A percentile compares a stretch with the other conserved stretches of the same genome.
Evolutionary conservation across 2,797 vertebrate genomes (phyloP).

Genomic region (Adrianichthys oophorus): DNA sequence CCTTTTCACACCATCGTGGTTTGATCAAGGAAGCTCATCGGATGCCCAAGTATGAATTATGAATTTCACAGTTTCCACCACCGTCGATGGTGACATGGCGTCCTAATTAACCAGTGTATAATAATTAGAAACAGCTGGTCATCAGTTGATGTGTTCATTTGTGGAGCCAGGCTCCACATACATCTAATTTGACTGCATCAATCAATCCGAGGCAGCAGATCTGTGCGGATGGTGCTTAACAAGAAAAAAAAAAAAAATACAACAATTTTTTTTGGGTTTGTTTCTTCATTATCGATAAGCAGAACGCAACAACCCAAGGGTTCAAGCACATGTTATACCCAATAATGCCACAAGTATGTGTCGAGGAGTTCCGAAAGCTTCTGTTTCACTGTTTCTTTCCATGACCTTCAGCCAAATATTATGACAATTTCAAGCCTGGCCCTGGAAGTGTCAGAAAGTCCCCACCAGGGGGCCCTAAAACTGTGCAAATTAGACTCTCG

Average conservation of each 20-base stretch:
- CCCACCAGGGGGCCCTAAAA: constrained; percentile 53
- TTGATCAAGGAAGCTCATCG: constrained; percentile 58
- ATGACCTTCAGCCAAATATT: too few relatives aligned
- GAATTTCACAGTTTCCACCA: constrained; percentile 73
- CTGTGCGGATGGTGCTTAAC: constrained; percentile 29
- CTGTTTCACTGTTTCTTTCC: too few relatives aligned
- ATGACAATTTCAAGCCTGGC: neutral
- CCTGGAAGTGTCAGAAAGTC: constrained; percentile 1
- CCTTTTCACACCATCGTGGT: constrained; percentile 26
- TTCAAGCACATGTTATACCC: neutral
- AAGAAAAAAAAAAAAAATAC: constrained; percentile 38
- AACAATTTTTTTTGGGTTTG: constrained; percentile 31
- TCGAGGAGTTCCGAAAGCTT: too few relatives aligned
- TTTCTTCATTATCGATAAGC: constrained; percentile 31
- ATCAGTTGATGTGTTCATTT: constrained; percentile 80
- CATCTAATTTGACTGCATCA: constrained; percentile 77
- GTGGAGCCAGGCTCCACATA: constrained; percentile 71
- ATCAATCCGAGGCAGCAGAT: constrained; percentile 64
- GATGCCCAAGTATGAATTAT: constrained; percentile 71
- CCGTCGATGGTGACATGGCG: constrained; percentile 67
- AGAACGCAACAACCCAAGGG: constrained; percentile 27
- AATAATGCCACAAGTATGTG: too few relatives aligned
- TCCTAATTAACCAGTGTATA: constrained; percentile 80
- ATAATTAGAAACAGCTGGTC: constrained; percentile 82
- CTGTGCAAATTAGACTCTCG: constrained; percentile 30